Conservation (phyloP, 2,888 invertebrate species). For the Clitarchus hookeri region DNA sequence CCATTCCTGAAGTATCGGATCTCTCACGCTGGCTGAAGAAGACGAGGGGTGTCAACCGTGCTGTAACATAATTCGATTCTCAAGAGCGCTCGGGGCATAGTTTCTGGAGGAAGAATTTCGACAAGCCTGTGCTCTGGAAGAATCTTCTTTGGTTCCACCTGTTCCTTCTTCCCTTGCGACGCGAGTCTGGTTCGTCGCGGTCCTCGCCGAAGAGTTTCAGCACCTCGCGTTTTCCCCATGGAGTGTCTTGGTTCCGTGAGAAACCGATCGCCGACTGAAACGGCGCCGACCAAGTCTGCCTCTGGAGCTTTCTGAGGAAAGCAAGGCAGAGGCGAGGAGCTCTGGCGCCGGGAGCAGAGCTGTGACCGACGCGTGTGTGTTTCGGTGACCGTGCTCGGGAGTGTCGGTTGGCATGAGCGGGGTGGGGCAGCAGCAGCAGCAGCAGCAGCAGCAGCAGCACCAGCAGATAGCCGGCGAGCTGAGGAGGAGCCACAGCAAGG, state of each 20-base stretch:
- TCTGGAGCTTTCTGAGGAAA: not conserved
- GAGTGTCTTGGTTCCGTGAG: not conserved
- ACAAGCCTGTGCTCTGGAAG: no score
- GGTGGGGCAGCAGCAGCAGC: not conserved
- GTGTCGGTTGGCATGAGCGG: not conserved
- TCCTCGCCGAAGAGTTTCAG: not conserved
- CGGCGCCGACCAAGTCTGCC: not conserved
- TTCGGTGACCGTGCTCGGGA: not conserved
- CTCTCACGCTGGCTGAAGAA: not conserved
- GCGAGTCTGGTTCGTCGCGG: no score
- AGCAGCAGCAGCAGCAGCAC: not conserved
- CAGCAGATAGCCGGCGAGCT: constrained; percentile 1
- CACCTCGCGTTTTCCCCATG: no score
- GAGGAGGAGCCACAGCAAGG: constrained; percentile 20
- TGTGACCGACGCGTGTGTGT: not conserved
- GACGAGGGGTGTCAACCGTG: not conserved
- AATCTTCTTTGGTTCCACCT: no score
- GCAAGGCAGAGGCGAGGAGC: not conserved
- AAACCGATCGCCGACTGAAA: not conserved
- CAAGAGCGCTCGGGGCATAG: no score
- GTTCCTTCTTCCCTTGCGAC: no score
- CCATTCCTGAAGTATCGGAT: not conserved
- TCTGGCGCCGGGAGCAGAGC: not conserved
- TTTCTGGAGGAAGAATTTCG: no score
- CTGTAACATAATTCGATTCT: no score